phyloP scores from a whole-genome alignment of 2,888 invertebrate genomes.

The Glyphotaelius pellucidus region DNA sequence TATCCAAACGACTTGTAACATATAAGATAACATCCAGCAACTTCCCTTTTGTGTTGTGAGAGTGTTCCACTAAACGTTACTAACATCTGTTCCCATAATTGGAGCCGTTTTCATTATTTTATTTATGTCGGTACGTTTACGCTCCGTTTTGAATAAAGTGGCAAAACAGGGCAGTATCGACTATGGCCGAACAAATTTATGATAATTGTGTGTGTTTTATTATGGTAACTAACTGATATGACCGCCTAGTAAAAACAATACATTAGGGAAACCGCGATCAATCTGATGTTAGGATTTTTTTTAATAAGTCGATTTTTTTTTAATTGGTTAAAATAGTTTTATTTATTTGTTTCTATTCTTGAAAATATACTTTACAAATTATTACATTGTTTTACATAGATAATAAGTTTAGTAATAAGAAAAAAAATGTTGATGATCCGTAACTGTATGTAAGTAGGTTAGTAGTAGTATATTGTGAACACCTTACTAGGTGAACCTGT shows the following conservation, averaged over 20 bases:
- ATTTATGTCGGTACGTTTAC: conserved; percentile 8
- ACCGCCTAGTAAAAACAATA: not conserved
- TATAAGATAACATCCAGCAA: not conserved
- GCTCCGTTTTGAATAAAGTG: not conserved
- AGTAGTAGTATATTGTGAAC: no score
- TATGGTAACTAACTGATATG: conserved; percentile 7
- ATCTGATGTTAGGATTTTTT: not conserved
- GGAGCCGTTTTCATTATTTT: conserved; percentile 52
- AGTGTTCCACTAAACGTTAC: not conserved
- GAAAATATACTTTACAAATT: no score
- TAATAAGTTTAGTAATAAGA: no score
- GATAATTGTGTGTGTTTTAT: conserved; percentile 52
- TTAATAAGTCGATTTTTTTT: no score
- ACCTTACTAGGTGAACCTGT: no score
- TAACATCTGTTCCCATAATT: conserved; percentile 60
- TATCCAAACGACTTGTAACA: no score
- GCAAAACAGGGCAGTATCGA: not conserved
- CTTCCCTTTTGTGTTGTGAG: conserved; percentile 2
- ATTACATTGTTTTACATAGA: no score
- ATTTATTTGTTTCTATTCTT: no score
- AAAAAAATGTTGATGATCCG: no score
- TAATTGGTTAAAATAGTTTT: no score
- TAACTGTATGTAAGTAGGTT: no score
- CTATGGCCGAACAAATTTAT: conserved; percentile 48
- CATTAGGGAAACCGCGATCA: not conserved